phyloP scores from a whole-genome alignment of 1,140 invertebrate genomes.

The Leguminivora glycinivorella region DNA sequence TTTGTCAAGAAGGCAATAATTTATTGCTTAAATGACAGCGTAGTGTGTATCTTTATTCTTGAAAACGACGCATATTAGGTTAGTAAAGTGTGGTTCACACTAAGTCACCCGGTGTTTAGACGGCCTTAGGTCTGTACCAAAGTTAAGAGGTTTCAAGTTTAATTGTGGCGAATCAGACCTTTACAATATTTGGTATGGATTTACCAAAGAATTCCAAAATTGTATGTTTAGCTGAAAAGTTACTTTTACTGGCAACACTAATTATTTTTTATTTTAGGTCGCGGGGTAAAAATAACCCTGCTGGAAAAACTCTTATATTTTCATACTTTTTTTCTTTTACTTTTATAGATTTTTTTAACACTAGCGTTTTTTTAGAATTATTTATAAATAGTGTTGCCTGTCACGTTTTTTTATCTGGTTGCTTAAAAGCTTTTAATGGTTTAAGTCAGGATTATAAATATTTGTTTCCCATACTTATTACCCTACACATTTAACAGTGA shows the following conservation, averaged over 20 bases:
- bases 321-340: conserved; percentile 11
- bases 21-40: no score
- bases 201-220: conserved; percentile 47
- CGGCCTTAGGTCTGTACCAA: conserved; percentile 3
- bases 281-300: no score
- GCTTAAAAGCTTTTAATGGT: not conserved
- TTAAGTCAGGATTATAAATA: no score
- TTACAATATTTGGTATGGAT: conserved; percentile 35
- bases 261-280: not conserved
- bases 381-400: not conserved
- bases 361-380: not conserved
- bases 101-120: not conserved
- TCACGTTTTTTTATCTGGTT: not conserved
- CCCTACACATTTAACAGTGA: conserved; percentile 36
- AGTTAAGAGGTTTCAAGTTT: not conserved
- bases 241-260: not conserved
- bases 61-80: not conserved
- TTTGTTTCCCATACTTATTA: no score
- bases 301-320: no score
- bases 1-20: no score
- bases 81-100: conserved; percentile 9
- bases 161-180: conserved; percentile 10
- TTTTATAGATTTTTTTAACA: not conserved
- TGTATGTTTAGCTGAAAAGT: conserved; percentile 15
- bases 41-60: no score